Base-by-base conservation (phyloP, 2,113 vertebrate species). In the Phrynocephalus versicolor region DNA sequence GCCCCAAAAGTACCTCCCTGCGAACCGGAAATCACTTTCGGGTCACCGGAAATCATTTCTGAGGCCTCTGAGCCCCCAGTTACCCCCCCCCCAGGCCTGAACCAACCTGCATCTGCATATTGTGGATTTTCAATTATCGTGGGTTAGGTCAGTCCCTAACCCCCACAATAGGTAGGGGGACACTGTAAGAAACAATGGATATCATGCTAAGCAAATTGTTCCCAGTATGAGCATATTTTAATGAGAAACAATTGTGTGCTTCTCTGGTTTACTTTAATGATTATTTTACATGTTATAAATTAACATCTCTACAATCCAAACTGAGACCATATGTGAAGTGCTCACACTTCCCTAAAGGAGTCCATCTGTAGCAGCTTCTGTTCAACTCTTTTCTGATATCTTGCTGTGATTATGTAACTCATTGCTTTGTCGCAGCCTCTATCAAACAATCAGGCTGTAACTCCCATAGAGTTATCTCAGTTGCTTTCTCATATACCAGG, bases 281-380 rank as follows among this genome's bases (percentile, higher is more conserved):
- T 2, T 1, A 84, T 72, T 91, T 74, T 93, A 74, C 27, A 82
- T 27, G 73, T 55, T 79, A 76, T 80, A 90, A 89, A 69, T 81
- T 80, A 39, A n/a, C 83, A 55, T 70, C 78, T 91, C 79, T 3
- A 67, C 81, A 69, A 74, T 89, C 82, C 88, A 80, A 92, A 87
- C 91, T 88, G 69, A 88, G 77, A 85, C 58, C 83, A 84, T 87
- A 89, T 85, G 60, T 58, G 75, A 86, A 87, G 41, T 81, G 35
- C 64, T 90, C 51, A 35, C 76, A 85, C 73, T 86, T 89, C 70
- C 75, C 81, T 51, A 85, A 92, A 27, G 51, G 51, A 85, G 5
- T 86, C 76, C 39, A 87, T 93, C 89, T 94, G 86, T 86, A 84
- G 8, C 35, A 90, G 39, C 27, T 84, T 90, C 84, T 86, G 55